Evolutionary conservation across 2,888 invertebrate species (phyloP).

Genomic region (Prenolepis imparis): DNA sequence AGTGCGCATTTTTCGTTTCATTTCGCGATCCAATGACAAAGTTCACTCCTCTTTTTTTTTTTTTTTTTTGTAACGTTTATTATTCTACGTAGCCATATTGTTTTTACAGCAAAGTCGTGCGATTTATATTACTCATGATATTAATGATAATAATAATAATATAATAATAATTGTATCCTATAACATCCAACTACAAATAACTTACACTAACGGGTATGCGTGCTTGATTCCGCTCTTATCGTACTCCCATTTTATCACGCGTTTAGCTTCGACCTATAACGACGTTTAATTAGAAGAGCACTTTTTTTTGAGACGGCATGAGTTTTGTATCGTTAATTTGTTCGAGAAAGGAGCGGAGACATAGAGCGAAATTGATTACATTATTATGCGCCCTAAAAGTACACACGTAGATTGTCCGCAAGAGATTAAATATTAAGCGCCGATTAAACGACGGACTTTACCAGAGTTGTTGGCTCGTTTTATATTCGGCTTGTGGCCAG

Average conservation of each 20-base stretch:
- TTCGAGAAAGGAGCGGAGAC: background rate
- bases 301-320: conserved; percentile 84
- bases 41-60: background rate
- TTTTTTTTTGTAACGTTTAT: conserved; percentile 66
- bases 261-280: conserved; percentile 62
- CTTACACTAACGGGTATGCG: conserved; percentile 52
- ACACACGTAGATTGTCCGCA: conserved; percentile 25
- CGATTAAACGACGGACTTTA: conserved; percentile 19
- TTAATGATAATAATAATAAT: conserved; percentile 55
- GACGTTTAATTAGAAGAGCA: conserved; percentile 83
- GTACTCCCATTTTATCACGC: conserved; percentile 51
- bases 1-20: conserved; percentile 47
- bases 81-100: conserved; percentile 64
- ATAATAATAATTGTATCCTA: conserved; percentile 63
- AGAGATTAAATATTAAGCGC: conserved; percentile 23
- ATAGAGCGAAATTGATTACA: conserved; percentile 13
- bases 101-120: conserved; percentile 63
- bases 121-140: conserved; percentile 43
- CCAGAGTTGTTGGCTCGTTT: background rate
- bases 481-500: too few relatives aligned
- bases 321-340: conserved; percentile 69
- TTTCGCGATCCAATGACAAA: background rate
- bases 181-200: conserved; percentile 65
- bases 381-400: conserved; percentile 30
- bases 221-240: conserved; percentile 52